Evolutionary conservation across 2,797 vertebrate species (phyloP), one percentile per base, ranked within the genome.

Genomic region (Ispidina lecontei): DNA sequence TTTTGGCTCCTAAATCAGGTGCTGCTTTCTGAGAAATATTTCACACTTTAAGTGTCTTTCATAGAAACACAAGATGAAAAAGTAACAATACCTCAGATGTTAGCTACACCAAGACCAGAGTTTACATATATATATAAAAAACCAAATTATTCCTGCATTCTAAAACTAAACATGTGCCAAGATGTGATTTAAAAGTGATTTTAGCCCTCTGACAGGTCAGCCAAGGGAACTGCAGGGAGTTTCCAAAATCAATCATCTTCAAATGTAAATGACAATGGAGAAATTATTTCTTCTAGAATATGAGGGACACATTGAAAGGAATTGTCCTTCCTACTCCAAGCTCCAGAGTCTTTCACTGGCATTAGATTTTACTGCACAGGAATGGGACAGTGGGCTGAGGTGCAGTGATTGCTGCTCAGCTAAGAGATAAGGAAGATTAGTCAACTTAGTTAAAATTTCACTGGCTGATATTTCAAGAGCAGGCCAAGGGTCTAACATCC

Each of bases 371-470:
- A 60, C 35, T 73, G 74, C 9, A 14, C 9, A 35, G 56, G 60
- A 59, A 49, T 19, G 13, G 60, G 33, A 64, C 62, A 83, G 84
- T 12, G 7, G 58, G 52, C 37, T 21, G 28, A 64, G 4, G 2
- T 47, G 64, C 80, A 89, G 55, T 7, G 88, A 87, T 62, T 78
- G 29, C 68, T 69, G 77, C 54, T 62, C 8, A 1, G 78, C 72
- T 73, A 81, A 71, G 28, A 71, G 93, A 96, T 96, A 96, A 93
- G 71, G 64, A 64, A 80, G 78, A 68, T 95, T 75, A 87, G 78
- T 59, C 62, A 90, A 82, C 80, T 55, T 33, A 31, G 94, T 94
- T 96, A 90, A 96, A 94, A 88, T 92, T 96, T 96, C 80, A 96
- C 91, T 88, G 70, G 63, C 83, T 88, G 58, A 69, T 31, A 77